A percentile compares a stretch with the other conserved stretches of the same genome.
Conservation (phyloP, 53 echinoderm and acorn worm species). For the Crossaster papposus region DNA sequence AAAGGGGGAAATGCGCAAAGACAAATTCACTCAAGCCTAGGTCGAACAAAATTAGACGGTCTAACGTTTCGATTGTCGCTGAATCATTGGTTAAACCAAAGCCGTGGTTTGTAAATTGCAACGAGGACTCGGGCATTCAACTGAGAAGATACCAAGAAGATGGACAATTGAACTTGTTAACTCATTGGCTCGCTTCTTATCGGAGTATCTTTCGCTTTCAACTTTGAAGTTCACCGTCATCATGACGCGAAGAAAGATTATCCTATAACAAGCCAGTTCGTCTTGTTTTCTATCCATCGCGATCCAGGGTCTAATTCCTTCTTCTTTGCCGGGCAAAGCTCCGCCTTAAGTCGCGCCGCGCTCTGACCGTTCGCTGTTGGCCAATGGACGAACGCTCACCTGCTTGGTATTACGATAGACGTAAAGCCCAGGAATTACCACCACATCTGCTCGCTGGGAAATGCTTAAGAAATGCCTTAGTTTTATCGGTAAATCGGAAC, state of each 20-base stretch:
- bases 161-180: neutral
- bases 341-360: constrained; percentile 40
- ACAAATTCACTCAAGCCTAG: too few species aligned
- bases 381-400: constrained; percentile 50
- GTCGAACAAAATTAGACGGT: too few species aligned
- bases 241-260: constrained; percentile 20
- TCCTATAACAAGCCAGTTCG: constrained; percentile 1
- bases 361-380: neutral
- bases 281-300: neutral
- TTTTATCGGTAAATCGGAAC: constrained; percentile 26
- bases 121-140: too few species aligned
- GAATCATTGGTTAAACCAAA: too few species aligned
- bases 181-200: constrained; percentile 12
- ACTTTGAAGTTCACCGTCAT: constrained; percentile 40
- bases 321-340: constrained; percentile 6
- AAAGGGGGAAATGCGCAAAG: too few species aligned
- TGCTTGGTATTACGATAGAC: constrained; percentile 37
- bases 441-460: constrained; percentile 47
- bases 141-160: too few species aligned
- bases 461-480: constrained; percentile 36
- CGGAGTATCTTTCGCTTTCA: neutral
- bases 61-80: too few species aligned
- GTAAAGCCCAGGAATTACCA: constrained; percentile 37
- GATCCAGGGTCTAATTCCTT: neutral
- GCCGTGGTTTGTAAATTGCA: too few species aligned